These are phyloP conservation scores for Blomia tropicalis DNA, from an alignment of 2,888 invertebrate genomes.

Conservation along the genomic window DNA sequence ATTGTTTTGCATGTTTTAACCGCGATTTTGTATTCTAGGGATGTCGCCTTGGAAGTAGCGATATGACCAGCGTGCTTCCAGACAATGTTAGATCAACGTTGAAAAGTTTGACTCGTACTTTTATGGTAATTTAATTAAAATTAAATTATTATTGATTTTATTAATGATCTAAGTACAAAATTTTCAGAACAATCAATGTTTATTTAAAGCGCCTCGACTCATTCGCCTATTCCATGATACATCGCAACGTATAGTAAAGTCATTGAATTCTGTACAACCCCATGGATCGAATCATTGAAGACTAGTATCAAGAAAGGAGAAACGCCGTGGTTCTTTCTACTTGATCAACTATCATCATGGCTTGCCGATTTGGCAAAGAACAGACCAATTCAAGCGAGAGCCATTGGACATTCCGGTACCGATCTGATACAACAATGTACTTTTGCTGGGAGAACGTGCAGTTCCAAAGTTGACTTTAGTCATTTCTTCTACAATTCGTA, in stretches of 20 bases:
- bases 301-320: conserved; percentile 16
- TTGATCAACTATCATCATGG: conserved; percentile 22
- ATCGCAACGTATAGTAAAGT: conserved; percentile 17
- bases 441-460: conserved; percentile 22
- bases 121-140: conserved; percentile 19
- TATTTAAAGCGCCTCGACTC: conserved; percentile 22
- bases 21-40: conserved; percentile 14
- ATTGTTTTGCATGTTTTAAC: not conserved
- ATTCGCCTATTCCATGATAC: conserved; percentile 19
- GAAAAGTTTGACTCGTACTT: conserved; percentile 18
- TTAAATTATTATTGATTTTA: not conserved
- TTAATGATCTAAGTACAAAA: not conserved
- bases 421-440: conserved; percentile 23
- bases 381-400: conserved; percentile 18
- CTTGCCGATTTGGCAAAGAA: conserved; percentile 24
- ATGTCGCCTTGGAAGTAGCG: conserved; percentile 21
- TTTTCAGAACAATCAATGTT: conserved; percentile 21
- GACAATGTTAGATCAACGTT: conserved; percentile 12
- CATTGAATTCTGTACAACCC: conserved; percentile 22
- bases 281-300: conserved; percentile 23
- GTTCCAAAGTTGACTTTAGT: conserved; percentile 12
- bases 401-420: conserved; percentile 18
- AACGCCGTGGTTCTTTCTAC: conserved; percentile 24
- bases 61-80: conserved; percentile 9
- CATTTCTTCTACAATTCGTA: conserved; percentile 23